Evolutionary conservation across 2,888 invertebrate species (phyloP), one percentile per base, ranked within the genome.

Genomic region (Pyralis farinalis): DNA sequence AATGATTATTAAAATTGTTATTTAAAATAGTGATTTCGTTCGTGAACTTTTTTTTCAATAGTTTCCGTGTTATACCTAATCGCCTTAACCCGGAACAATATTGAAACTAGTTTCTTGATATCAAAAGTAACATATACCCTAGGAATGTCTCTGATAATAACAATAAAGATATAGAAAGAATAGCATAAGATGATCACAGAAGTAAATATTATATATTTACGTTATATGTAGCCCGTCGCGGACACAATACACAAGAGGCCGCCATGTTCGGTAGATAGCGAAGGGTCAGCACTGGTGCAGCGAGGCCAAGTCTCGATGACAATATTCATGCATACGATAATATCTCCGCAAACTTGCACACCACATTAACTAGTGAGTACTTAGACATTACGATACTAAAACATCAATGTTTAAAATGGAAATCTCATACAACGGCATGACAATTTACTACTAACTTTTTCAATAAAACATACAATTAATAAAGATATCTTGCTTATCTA

Each of bases 121-220:
- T 62, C 65, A 16, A 66, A 71, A 66, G 67, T 58, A 71, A 63
- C 71, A 63, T 57, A 55, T 63, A 79, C 68, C 66, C 68, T 75
- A 79, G 85, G 85, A 86, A 86, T 86, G 85, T 84, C 69, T 80
- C 69, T 65, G 77, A 80, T 65, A 78, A 76, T 74, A 71, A 72
- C 63, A 61, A 76, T 72, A 78, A 70, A 74, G 61, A 71, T 71
- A 74, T 67, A 73, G 64, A 75, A 69, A 72, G 70, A 72, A 78
- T 66, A 80, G 73, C 76, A 71, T 69, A 77, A 74, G 71, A 72
- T 74, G 81, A 85, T 86, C 84, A 86, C 85, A 86, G 78, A 79
- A 83, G 80, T 82, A 82, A 79, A 83, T 81, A 83, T 81, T 69
- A 79, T 61, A 78, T 79, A 78, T 79, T 79, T 78, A 80, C 77